Evolutionary conservation across 2,797 vertebrate genomes (phyloP).

Genomic region (Cirrhinus molitorella): DNA sequence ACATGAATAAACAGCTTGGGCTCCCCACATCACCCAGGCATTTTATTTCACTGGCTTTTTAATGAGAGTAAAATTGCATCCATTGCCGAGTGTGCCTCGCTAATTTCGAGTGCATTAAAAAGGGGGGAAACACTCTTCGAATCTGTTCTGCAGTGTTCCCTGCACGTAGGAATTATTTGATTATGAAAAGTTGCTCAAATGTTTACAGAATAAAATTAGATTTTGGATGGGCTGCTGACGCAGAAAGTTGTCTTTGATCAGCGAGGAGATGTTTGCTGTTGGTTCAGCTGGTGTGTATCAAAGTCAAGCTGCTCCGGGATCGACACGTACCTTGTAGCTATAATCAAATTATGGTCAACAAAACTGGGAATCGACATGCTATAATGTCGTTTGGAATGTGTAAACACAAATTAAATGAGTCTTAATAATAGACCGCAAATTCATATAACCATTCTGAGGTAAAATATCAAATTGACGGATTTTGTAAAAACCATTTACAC

Average conservation of each 20-base stretch:
- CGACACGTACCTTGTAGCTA: not conserved
- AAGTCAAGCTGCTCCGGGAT: constrained; percentile 33
- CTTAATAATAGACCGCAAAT: not conserved
- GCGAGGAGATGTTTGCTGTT: constrained; percentile 40
- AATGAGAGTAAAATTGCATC: constrained; percentile 67
- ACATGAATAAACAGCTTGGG: constrained; percentile 65
- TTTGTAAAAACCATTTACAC: no score
- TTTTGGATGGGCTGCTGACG: constrained; percentile 46
- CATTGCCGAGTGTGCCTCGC: constrained; percentile 58
- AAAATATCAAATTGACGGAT: not conserved
- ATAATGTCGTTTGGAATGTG: not conserved
- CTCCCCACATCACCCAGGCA: constrained; percentile 52
- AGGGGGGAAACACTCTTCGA: constrained; percentile 28
- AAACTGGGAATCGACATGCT: constrained; percentile 7
- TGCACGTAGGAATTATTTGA: constrained; percentile 55
- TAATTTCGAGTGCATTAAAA: constrained; percentile 64
- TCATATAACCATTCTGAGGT: not conserved
- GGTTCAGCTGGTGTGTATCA: constrained; percentile 46
- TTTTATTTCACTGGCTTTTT: constrained; percentile 65
- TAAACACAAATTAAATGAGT: not conserved
- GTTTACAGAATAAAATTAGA: constrained; percentile 59
- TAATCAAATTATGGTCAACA: constrained; percentile 39
- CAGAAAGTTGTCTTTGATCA: constrained; percentile 57
- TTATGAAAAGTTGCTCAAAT: constrained; percentile 60
- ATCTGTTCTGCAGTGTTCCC: constrained; percentile 58